Conservation (phyloP, 2,888 invertebrate genomes). For the Nomada goodeniana region DNA sequence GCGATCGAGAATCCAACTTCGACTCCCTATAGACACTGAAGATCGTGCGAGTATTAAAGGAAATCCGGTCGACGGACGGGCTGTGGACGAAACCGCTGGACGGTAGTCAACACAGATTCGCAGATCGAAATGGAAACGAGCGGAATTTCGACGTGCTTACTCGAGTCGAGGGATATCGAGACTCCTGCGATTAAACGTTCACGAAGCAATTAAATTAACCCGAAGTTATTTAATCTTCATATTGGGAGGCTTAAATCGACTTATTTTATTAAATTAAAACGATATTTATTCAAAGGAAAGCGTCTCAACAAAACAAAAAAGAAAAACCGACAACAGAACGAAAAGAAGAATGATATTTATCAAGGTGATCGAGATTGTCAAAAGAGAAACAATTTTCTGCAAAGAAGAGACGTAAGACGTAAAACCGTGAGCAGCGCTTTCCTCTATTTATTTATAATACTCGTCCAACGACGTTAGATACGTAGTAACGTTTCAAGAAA, state of each 20-base stretch:
- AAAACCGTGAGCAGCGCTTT: constrained; percentile 30
- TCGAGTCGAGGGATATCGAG: constrained; percentile 5
- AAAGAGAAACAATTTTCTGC: background rate
- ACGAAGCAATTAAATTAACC: background rate
- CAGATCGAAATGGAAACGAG: constrained; percentile 57
- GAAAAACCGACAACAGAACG: background rate
- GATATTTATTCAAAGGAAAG: constrained; percentile 45
- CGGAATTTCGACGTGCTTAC: constrained; percentile 3
- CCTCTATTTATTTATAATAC: constrained; percentile 43
- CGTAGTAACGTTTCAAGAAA: constrained; percentile 11
- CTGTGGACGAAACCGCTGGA: constrained; percentile 70
- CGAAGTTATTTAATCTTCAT: background rate
- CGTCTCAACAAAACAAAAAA: background rate
- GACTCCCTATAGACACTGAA: constrained; percentile 78
- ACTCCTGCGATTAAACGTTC: background rate
- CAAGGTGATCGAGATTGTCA: background rate
- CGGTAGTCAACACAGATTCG: constrained; percentile 59
- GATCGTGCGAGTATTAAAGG: constrained; percentile 35
- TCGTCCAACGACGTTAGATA: constrained; percentile 28
- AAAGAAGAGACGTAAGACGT: background rate
- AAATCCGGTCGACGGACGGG: constrained; percentile 49
- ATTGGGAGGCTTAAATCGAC: constrained; percentile 26
- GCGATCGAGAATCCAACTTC: constrained; percentile 83
- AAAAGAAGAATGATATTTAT: background rate
- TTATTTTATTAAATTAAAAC: constrained; percentile 33